These are phyloP conservation scores for Myopa tessellatipennis DNA, from an alignment of 2,888 invertebrate genomes.

Conservation along the genomic window DNA sequence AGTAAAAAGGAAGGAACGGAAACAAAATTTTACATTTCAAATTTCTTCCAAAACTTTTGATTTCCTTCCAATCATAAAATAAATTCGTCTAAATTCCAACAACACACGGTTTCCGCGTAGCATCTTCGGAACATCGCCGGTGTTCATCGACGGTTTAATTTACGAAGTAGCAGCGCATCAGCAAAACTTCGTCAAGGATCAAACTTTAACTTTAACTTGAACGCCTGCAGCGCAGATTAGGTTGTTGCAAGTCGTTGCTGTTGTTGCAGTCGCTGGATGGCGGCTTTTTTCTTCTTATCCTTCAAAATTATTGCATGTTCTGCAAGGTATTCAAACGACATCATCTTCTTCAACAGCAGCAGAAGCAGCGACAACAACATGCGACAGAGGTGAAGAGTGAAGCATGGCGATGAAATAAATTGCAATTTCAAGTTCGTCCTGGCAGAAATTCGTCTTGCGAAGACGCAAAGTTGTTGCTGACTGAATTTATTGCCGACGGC, in stretches of 20 bases:
- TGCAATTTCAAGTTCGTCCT: slow-evolving; percentile 35
- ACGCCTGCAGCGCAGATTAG: background rate
- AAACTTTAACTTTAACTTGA: slow-evolving; percentile 11
- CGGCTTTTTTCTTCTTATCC: background rate
- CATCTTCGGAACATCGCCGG: background rate
- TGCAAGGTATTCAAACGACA: background rate
- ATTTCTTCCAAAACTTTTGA: too few species aligned
- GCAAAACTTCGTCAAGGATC: slow-evolving; percentile 22
- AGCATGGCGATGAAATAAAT: slow-evolving; percentile 16
- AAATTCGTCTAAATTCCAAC: too few species aligned
- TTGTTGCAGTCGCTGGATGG: background rate
- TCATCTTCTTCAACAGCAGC: background rate
- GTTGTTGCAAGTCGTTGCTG: background rate
- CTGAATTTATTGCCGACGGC: slow-evolving; percentile 27
- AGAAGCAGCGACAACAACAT: background rate
- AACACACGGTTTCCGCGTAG: too few species aligned
- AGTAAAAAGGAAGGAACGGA: background rate
- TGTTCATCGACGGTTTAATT: background rate
- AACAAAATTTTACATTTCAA: too few species aligned
- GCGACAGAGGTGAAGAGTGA: background rate
- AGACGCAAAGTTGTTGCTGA: slow-evolving; percentile 16
- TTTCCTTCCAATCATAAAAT: too few species aligned
- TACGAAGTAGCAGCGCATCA: background rate
- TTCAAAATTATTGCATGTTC: background rate
- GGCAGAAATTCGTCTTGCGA: background rate